Evolutionary conservation across 2,797 vertebrate genomes (phyloP).

Genomic region (Alca torda): DNA sequence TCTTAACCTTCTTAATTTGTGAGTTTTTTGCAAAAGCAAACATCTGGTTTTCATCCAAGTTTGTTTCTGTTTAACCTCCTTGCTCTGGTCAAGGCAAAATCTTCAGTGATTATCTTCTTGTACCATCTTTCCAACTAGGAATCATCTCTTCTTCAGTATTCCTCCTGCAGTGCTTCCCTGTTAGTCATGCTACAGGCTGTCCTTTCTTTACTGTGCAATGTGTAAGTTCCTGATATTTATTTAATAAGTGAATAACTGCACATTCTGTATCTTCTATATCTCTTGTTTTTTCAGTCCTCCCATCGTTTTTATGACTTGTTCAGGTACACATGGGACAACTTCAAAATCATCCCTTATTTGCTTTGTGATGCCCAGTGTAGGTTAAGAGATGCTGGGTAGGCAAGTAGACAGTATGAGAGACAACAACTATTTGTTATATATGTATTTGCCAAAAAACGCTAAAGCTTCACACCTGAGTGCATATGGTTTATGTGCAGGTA

Average conservation of each 20-base stretch:
- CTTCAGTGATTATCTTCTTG: neutral
- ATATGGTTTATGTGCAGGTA: neutral
- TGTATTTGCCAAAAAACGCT: neutral
- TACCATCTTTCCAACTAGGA: neutral
- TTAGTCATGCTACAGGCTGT: slow-evolving; percentile 1
- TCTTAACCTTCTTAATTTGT: neutral
- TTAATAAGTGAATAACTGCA: neutral
- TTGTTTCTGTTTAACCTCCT: slow-evolving; percentile 1
- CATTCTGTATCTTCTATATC: accelerated
- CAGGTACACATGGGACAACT: neutral
- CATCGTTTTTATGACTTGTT: neutral
- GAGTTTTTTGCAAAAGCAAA: neutral
- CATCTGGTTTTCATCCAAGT: slow-evolving; percentile 15
- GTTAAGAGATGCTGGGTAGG: neutral
- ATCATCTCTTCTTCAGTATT: slow-evolving; percentile 31
- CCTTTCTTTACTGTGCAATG: neutral
- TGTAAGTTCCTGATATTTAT: neutral
- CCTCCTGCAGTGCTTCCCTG: neutral
- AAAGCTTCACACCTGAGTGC: neutral
- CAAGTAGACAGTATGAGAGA: neutral
- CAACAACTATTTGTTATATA: neutral
- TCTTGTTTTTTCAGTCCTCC: neutral
- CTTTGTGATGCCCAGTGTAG: neutral
- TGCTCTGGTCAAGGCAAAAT: slow-evolving; percentile 9
- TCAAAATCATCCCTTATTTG: neutral